A percentile compares a stretch with the other conserved stretches of the same genome.
phyloP scores from a whole-genome alignment of 2,113 vertebrate genomes.

The Strix uralensis region DNA sequence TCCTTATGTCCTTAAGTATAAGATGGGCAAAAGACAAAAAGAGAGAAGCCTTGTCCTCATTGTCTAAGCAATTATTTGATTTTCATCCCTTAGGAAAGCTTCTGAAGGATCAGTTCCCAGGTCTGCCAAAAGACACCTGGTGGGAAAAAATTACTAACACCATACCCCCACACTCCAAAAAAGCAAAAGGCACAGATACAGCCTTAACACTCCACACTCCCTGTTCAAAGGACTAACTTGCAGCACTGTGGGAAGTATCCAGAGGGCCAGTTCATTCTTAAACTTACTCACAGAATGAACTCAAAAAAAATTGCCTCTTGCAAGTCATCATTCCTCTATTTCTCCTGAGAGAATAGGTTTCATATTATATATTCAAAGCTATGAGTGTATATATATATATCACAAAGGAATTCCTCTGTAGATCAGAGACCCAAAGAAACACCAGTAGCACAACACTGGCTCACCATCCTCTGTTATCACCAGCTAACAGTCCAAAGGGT shows the following conservation, averaged over 20 bases:
- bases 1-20: background rate
- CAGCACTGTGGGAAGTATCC: background rate
- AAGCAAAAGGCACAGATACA: background rate
- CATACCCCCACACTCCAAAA: background rate
- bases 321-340: background rate
- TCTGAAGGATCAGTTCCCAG: background rate
- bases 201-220: background rate
- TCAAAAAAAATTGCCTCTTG: background rate
- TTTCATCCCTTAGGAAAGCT: background rate
- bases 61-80: background rate
- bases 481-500: background rate
- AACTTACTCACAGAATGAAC: background rate
- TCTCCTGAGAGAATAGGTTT: background rate
- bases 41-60: background rate
- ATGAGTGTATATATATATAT: background rate
- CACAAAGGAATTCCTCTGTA: background rate
- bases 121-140: background rate
- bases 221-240: background rate
- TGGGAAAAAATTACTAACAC: background rate
- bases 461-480: background rate
- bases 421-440: background rate
- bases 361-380: background rate
- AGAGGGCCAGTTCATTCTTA: background rate
- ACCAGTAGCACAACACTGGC: background rate
- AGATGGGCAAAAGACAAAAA: background rate